A percentile compares a stretch with the other conserved stretches of the same genome.
Evolutionary conservation across 2,888 invertebrate species (phyloP).

Genomic region (Drosophila antonietae): DNA sequence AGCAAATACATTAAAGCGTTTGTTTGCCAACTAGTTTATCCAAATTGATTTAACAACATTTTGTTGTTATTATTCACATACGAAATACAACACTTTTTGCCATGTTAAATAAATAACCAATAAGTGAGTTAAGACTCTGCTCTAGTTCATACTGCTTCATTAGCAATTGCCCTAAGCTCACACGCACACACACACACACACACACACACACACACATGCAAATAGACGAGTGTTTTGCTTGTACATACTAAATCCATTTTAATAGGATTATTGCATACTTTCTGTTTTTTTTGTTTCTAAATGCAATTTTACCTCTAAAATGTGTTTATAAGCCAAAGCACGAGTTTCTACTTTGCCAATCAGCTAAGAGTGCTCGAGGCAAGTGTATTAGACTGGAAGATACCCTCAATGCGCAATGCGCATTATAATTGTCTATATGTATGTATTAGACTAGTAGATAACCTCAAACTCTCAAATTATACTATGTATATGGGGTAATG

Average conservation of each 20-base stretch:
- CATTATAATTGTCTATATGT: no score
- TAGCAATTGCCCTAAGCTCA: neutral
- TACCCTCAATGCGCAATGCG: neutral
- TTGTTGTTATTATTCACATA: neutral
- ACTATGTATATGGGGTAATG: no score
- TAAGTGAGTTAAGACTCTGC: neutral
- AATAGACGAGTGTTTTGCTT: neutral
- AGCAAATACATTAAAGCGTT: neutral
- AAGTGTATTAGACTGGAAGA: neutral
- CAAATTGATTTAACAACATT: neutral
- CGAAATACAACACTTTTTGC: neutral
- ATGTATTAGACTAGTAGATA: no score
- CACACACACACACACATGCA: neutral
- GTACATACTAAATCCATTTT: conserved; percentile 1
- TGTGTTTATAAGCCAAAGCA: conserved; percentile 6
- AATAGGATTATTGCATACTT: conserved; percentile 8
- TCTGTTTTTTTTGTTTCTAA: neutral
- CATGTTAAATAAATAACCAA: neutral
- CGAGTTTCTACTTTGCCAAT: neutral
- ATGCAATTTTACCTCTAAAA: conserved; percentile 4
- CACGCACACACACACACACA: neutral
- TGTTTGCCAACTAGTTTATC: neutral
- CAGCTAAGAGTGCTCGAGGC: neutral
- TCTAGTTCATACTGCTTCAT: neutral
- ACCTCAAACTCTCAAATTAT: no score